Evolutionary conservation across 2,797 vertebrate species (phyloP).

Genomic region (Podargus strigoides): DNA sequence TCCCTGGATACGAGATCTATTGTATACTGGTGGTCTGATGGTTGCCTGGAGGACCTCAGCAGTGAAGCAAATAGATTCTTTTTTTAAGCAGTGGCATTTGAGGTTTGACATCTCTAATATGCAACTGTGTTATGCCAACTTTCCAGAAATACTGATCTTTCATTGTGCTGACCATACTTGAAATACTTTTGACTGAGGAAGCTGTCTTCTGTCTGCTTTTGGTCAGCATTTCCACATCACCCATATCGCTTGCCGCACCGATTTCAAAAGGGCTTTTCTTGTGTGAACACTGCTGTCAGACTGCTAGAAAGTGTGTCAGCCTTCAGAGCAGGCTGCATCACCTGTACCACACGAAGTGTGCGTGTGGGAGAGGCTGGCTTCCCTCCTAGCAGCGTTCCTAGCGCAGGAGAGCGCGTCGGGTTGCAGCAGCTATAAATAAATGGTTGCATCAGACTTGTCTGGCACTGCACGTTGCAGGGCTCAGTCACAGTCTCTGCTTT

Average conservation of each 20-base stretch:
- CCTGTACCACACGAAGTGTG: accelerated
- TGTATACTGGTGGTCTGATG: slow-evolving; percentile 30
- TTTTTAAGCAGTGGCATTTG: slow-evolving; percentile 46
- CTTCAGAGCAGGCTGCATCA: not conserved
- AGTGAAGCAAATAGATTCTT: slow-evolving; percentile 37
- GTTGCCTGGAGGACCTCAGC: slow-evolving; percentile 42
- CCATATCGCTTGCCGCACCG: accelerated
- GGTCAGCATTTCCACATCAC: not conserved
- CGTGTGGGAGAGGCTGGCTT: not conserved
- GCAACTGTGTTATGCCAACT: slow-evolving; percentile 16
- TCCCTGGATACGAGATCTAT: not conserved
- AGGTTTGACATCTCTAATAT: slow-evolving; percentile 39
- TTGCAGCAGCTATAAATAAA: slow-evolving; percentile 39
- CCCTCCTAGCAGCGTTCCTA: not conserved
- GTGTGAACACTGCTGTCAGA: not conserved
- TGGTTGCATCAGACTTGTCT: slow-evolving; percentile 23
- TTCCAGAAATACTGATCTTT: slow-evolving; percentile 61
- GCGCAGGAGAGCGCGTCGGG: not conserved
- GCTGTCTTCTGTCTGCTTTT: not conserved
- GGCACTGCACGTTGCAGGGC: not conserved
- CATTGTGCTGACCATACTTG: not conserved
- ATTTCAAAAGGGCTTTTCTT: not conserved
- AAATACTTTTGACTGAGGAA: slow-evolving; percentile 7
- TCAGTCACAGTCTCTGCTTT: slow-evolving; percentile 23
- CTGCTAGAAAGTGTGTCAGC: not conserved